phyloP scores from a whole-genome alignment of 1,140 invertebrate species.

The Catajapyx aquilonaris region DNA sequence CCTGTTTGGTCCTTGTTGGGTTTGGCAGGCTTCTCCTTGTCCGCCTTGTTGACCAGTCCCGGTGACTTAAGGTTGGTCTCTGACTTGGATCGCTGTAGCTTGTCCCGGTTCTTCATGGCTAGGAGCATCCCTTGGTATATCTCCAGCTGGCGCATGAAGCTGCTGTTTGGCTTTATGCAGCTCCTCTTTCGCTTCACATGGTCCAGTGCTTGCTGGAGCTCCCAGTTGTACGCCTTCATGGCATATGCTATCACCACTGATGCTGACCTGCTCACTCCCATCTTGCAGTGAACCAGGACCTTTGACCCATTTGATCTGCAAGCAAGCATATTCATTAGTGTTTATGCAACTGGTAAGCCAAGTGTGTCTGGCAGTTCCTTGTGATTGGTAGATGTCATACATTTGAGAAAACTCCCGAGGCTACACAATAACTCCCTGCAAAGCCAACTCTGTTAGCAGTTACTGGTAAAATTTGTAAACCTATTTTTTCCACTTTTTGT shows the following conservation, averaged over 20 bases:
- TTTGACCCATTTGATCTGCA: no score
- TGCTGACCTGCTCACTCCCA: slow-evolving; percentile 94
- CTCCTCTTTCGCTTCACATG: slow-evolving; percentile 75
- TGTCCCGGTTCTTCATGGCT: slow-evolving; percentile 89
- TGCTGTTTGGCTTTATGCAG: slow-evolving; percentile 89
- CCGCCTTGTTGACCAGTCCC: slow-evolving; percentile 18
- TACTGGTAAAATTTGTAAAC: no score
- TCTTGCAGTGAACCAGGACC: slow-evolving; percentile 93
- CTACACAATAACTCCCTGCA: no score
- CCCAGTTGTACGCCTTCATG: slow-evolving; percentile 94
- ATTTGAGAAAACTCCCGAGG: no score
- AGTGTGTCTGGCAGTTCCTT: no score
- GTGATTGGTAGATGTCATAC: no score
- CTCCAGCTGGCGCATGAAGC: slow-evolving; percentile 81
- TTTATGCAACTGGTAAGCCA: no score
- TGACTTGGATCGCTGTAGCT: slow-evolving; percentile 73
- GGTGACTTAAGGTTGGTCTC: slow-evolving; percentile 71
- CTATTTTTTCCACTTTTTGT: no score
- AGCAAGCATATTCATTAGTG: no score
- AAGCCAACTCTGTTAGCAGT: no score
- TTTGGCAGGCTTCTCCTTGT: slow-evolving; percentile 6
- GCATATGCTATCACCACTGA: slow-evolving; percentile 94
- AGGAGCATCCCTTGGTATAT: slow-evolving; percentile 89
- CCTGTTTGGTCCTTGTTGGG: slow-evolving; percentile 8
- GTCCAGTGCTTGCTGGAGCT: slow-evolving; percentile 65